Percentiles rank a stretch among this genome's conserved stretches.
phyloP scores from a whole-genome alignment of 2,888 invertebrate species.

The Neria commutata region DNA sequence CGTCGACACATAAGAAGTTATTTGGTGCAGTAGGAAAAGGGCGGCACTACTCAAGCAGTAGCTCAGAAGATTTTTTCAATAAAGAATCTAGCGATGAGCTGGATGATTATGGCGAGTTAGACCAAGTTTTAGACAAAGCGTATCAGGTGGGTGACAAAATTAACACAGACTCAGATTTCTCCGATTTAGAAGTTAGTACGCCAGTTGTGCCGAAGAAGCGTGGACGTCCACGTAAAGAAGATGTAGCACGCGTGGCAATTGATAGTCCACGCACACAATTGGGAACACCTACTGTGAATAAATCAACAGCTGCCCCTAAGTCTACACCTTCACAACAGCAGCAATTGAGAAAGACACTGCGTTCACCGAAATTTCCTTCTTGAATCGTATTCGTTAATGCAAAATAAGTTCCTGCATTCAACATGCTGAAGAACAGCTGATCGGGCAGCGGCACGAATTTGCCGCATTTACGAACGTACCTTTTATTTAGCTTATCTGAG shows the following conservation, averaged over 20 bases:
- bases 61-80: conserved; percentile 41
- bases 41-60: conserved; percentile 31
- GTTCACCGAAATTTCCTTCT: no score
- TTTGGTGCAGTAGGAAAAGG: conserved; percentile 7
- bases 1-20: conserved; percentile 28
- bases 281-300: conserved; percentile 5
- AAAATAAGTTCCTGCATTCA: no score
- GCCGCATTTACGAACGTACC: no score
- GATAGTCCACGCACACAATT: conserved; percentile 1
- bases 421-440: no score
- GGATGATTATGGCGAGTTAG: conserved; percentile 36
- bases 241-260: background rate
- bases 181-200: conserved; percentile 23
- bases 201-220: no score
- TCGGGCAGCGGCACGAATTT: no score
- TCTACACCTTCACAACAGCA: conserved; percentile 38
- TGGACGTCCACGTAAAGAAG: conserved; percentile 18
- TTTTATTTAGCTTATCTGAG: no score
- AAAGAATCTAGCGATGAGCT: conserved; percentile 39
- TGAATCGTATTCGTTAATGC: no score
- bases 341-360: conserved; percentile 43
- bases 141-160: conserved; percentile 44
- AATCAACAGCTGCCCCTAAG: background rate
- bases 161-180: conserved; percentile 41
- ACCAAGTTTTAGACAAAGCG: conserved; percentile 39